Conservation (phyloP, 1,140 invertebrate genomes). For the Paramacrobiotus metropolitanus region DNA sequence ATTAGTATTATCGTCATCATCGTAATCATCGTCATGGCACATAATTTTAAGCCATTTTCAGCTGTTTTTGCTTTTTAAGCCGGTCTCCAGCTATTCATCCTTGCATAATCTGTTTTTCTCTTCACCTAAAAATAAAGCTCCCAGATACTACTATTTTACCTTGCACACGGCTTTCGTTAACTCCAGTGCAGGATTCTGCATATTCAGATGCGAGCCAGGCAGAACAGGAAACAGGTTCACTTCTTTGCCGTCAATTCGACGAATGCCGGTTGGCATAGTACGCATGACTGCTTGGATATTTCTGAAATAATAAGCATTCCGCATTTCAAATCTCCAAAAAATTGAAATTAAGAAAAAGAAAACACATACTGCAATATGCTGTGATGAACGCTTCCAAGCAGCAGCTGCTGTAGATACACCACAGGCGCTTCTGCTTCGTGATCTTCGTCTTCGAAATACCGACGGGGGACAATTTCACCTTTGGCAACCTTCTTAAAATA, state of each 20-base stretch:
- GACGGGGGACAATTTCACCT: background rate
- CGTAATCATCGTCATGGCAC: no score
- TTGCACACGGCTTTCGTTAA: slow-evolving; percentile 70
- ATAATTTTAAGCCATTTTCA: no score
- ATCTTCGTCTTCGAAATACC: background rate
- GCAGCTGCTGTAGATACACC: background rate
- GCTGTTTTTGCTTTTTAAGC: no score
- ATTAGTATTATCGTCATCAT: no score
- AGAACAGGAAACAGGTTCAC: slow-evolving; percentile 24
- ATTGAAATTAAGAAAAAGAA: no score
- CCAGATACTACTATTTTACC: no score
- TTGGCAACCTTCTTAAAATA: background rate
- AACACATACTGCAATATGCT: no score
- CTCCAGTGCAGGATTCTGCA: slow-evolving; percentile 55
- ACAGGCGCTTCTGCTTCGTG: background rate
- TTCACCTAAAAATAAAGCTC: no score
- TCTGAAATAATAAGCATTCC: no score
- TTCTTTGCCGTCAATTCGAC: slow-evolving; percentile 14
- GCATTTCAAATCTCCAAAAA: no score
- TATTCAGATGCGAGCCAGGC: slow-evolving; percentile 26
- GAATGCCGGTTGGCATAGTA: slow-evolving; percentile 12
- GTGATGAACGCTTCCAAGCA: background rate
- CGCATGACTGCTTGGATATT: background rate
- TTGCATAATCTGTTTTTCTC: no score
- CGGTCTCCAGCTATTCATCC: no score